Evolutionary conservation across 2,888 invertebrate genomes (phyloP).

Genomic region (Pyrochroa serraticornis): DNA sequence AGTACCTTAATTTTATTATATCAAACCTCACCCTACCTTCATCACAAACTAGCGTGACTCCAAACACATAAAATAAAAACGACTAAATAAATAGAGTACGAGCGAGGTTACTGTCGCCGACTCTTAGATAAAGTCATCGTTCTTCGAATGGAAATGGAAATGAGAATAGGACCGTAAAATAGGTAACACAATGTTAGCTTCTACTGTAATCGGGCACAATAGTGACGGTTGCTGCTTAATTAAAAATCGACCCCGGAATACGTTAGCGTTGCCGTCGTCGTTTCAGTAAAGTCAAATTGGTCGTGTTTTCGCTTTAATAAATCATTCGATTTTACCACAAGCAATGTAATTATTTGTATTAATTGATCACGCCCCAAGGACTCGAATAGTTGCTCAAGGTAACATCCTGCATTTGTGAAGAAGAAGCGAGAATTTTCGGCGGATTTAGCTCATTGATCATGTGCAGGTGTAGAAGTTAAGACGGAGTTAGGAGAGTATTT

Average conservation of each 20-base stretch:
- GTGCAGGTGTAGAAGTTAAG: no score
- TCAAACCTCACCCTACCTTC: no score
- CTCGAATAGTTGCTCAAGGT: constrained; percentile 6
- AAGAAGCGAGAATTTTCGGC: no score
- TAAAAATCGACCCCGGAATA: no score
- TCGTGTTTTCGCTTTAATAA: background rate
- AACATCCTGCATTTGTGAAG: no score
- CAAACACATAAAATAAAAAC: constrained; percentile 26
- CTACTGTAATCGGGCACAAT: background rate
- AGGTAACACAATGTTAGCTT: background rate
- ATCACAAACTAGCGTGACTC: background rate
- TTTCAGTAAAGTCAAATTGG: no score
- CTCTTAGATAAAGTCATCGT: constrained; percentile 17
- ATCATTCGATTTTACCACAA: constrained; percentile 9
- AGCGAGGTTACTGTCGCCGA: constrained; percentile 14
- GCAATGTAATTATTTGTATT: constrained; percentile 10
- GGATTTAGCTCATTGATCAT: no score
- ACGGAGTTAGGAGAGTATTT: no score
- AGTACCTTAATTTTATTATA: no score
- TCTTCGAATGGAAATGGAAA: constrained; percentile 17
- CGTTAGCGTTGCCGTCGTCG: no score
- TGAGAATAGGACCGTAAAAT: constrained; percentile 11
- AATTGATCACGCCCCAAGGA: constrained; percentile 20
- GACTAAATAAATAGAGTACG: constrained; percentile 16
- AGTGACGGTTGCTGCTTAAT: no score